Conservation (phyloP, 2,113 vertebrate genomes). For the Paradoxurus hermaphroditus region DNA sequence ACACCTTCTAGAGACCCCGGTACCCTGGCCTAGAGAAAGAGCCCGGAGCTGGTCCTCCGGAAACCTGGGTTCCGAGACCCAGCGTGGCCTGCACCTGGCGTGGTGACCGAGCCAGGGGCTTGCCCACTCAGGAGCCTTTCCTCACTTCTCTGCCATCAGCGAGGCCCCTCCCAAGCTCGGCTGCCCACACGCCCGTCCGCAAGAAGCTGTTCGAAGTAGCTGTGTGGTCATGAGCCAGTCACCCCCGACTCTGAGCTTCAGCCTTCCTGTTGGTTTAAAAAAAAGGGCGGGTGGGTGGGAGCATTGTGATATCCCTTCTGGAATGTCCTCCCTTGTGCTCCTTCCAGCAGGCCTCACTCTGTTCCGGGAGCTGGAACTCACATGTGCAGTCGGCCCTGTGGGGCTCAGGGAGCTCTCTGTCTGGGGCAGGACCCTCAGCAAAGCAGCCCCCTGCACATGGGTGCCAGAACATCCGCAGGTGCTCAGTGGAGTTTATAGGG, state of each 20-base stretch:
- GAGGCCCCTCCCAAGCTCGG: background rate
- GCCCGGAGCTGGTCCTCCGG: background rate
- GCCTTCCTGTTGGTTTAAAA: background rate
- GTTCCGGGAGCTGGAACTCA: background rate
- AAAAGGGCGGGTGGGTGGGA: no score
- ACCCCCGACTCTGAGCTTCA: background rate
- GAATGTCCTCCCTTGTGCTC: background rate
- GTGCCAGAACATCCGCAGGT: background rate
- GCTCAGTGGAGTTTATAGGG: fast-evolving
- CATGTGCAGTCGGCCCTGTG: background rate
- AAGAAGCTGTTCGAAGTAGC: background rate
- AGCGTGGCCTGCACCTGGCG: background rate
- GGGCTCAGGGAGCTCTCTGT: background rate
- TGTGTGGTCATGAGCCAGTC: fast-evolving
- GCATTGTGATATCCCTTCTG: background rate
- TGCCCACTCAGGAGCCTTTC: background rate
- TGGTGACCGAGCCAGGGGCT: background rate
- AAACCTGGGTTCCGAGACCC: background rate
- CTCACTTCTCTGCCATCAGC: no score
- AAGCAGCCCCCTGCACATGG: fast-evolving
- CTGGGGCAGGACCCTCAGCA: no score
- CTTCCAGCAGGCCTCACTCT: background rate
- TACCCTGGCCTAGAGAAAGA: no score
- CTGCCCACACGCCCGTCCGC: background rate
- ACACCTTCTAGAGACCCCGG: background rate